phyloP scores from a whole-genome alignment of 92 coral and sea anemone genomes.

The Micromussa lordhowensis region DNA sequence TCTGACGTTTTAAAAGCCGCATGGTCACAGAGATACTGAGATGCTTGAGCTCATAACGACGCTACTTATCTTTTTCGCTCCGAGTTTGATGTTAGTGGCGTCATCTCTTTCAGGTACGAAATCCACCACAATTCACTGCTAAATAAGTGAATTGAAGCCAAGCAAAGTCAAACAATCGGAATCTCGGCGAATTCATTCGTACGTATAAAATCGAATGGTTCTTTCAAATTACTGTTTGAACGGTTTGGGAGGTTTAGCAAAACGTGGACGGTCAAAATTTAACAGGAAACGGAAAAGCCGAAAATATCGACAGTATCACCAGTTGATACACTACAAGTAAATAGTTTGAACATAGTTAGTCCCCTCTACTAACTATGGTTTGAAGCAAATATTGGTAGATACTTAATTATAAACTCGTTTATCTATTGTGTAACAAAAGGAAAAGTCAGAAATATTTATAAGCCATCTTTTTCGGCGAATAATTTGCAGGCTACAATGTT shows the following conservation, averaged over 20 bases:
- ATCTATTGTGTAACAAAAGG: neutral
- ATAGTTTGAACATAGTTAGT: no score
- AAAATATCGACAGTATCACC: neutral
- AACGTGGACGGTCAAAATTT: neutral
- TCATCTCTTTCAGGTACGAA: slow-evolving; percentile 14
- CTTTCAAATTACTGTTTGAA: no score
- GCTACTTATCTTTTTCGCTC: slow-evolving; percentile 1
- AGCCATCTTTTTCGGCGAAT: no score
- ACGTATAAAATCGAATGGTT: no score
- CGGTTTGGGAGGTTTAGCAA: neutral
- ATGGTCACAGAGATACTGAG: neutral
- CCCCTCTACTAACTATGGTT: no score
- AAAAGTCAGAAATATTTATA: neutral
- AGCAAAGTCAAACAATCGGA: no score
- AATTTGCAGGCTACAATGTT: no score
- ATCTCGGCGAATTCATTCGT: no score
- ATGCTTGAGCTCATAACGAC: neutral
- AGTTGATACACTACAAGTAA: neutral
- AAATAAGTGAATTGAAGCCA: neutral
- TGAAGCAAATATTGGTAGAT: neutral
- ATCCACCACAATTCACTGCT: neutral
- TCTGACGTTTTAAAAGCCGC: neutral
- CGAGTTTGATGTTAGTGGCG: neutral
- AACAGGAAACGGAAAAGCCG: neutral
- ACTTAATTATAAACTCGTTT: neutral